A percentile compares a stretch with the other conserved stretches of the same genome.
Evolutionary conservation across 2,888 invertebrate species (phyloP).

Genomic region (Choreutis nemorana): DNA sequence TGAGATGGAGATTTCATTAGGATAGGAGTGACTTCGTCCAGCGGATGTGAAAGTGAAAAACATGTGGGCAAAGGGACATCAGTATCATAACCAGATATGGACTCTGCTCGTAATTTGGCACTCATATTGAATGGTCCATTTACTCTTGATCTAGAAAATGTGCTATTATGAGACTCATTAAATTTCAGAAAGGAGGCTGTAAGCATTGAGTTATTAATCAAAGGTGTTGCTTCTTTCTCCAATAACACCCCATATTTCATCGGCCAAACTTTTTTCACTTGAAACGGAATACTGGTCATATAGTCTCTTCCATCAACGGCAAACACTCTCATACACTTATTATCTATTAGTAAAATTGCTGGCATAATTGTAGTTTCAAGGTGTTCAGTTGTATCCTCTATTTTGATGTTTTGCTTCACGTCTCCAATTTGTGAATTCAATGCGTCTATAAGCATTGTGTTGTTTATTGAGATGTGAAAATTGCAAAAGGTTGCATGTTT

Average conservation of each 20-base stretch:
- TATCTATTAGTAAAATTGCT: conserved; percentile 78
- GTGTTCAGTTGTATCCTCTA: conserved; percentile 57
- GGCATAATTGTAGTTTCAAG: conserved; percentile 63
- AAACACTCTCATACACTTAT: conserved; percentile 78
- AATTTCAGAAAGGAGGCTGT: conserved; percentile 37
- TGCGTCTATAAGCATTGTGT: conserved; percentile 62
- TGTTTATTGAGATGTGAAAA: conserved; percentile 56
- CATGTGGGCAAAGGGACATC: conserved; percentile 75
- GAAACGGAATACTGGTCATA: conserved; percentile 78
- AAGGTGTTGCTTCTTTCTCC: conserved; percentile 70
- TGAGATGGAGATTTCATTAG: conserved; percentile 71
- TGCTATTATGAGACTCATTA: conserved; percentile 46
- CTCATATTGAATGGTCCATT: conserved; percentile 41
- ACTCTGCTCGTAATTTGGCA: conserved; percentile 39
- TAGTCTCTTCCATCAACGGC: conserved; percentile 85
- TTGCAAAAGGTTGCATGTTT: conserved; percentile 82
- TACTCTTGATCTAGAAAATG: conserved; percentile 33
- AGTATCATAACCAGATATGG: conserved; percentile 39
- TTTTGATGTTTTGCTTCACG: conserved; percentile 53
- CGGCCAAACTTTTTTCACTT: conserved; percentile 84
- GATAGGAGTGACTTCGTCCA: conserved; percentile 91
- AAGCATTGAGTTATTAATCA: conserved; percentile 34
- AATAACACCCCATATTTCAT: conserved; percentile 86
- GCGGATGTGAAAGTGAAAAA: conserved; percentile 87
- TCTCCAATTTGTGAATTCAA: conserved; percentile 56